A percentile compares a stretch with the other conserved stretches of the same genome.
phyloP scores from a whole-genome alignment of 2,888 invertebrate species.

The Drosophila neoperkinsi region DNA sequence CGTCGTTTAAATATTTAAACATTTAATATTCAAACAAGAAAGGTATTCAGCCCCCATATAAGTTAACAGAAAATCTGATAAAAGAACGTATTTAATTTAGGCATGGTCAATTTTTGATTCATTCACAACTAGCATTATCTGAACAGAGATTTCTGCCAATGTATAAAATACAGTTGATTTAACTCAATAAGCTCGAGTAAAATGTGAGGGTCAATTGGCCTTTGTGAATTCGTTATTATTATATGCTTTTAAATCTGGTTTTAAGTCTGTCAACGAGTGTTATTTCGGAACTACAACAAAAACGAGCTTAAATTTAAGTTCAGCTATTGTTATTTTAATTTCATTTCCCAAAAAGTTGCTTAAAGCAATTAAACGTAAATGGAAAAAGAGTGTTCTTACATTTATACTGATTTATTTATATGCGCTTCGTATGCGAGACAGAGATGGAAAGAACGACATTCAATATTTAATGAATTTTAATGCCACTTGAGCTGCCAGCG shows the following conservation, averaged over 20 bases:
- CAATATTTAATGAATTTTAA: constrained; percentile 69
- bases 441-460: constrained; percentile 16
- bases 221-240: neutral
- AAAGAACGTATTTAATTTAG: neutral
- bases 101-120: neutral
- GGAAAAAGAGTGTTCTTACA: constrained; percentile 1
- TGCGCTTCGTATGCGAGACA: constrained; percentile 50
- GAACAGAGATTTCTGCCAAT: neutral
- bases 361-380: constrained; percentile 21
- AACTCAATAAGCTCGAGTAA: neutral
- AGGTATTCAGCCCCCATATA: neutral
- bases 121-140: neutral
- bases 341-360: constrained; percentile 6
- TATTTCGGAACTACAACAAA: neutral
- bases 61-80: neutral
- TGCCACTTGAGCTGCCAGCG: constrained; percentile 63
- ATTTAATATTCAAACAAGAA: neutral
- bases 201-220: neutral
- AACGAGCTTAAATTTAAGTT: neutral
- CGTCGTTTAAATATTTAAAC: neutral
- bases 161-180: neutral
- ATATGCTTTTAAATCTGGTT: neutral
- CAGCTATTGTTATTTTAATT: constrained; percentile 15
- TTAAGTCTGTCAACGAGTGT: neutral
- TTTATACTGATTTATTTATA: constrained; percentile 63